Conservation (phyloP, 2,113 vertebrate species). For the Erythrolamprus reginae region DNA sequence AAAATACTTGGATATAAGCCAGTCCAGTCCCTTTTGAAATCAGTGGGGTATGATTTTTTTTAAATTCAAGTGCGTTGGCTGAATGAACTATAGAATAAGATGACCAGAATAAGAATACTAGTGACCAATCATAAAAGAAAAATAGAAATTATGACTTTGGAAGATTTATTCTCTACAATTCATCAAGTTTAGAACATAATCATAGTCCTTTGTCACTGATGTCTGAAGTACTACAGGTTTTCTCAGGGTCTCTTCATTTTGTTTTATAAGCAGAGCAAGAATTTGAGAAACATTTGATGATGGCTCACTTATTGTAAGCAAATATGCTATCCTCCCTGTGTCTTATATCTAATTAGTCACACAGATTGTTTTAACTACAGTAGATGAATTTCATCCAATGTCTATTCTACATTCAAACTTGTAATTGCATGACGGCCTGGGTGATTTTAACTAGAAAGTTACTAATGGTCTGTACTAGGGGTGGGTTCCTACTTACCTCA, state of each 20-base stretch:
- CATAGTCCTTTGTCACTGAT: background rate
- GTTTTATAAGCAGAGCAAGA: background rate
- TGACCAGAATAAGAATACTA: background rate
- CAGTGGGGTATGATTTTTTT: background rate
- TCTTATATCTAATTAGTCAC: background rate
- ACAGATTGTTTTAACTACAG: background rate
- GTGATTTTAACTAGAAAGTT: background rate
- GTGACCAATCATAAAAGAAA: background rate
- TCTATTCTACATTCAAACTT: background rate
- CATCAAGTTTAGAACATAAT: background rate
- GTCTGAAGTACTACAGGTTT: background rate
- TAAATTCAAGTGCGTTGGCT: slow-evolving; percentile 8
- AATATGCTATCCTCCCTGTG: background rate
- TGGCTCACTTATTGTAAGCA: background rate
- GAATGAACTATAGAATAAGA: background rate
- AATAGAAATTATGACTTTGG: background rate
- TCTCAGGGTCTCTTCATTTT: background rate
- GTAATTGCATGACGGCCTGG: background rate
- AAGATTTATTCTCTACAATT: background rate
- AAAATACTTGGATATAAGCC: slow-evolving; percentile 4
- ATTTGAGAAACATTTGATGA: background rate
- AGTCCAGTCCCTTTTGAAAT: slow-evolving; percentile 5
- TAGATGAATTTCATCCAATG: background rate
- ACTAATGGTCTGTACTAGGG: background rate
- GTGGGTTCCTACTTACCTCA: no score